Base-by-base conservation (phyloP, 2,797 vertebrate genomes). In the Siniperca obscura region DNA sequence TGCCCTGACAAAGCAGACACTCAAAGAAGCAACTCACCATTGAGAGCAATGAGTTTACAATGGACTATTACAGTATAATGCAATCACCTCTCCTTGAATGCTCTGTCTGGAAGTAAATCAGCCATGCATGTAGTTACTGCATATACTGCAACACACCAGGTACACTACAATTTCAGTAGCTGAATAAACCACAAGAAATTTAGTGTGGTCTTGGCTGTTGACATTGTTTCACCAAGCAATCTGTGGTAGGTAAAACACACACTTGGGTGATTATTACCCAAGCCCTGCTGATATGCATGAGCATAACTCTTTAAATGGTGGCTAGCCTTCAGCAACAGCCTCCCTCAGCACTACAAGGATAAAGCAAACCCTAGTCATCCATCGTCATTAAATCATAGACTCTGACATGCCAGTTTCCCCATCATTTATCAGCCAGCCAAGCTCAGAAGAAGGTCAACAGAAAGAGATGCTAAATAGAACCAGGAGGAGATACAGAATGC, bases 191-290 rank as follows among this genome's bases (percentile, higher is more conserved):
- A 72, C 82, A 83, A 57, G 61, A 83, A 36, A 71, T 59, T 56
- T 66, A 89, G 84, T 87, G 83, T 84, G 87, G 90, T 90, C 88
- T 80, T 80, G 59, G 69, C 74, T 82, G 73, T 76, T 86, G 73
- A 80, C 73, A 72, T 22, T 64, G 70, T 81, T 84, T 85, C 57
- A 84, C 70, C 64, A 69, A 73, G 87, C 40, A 86, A 77, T 86
- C 89, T 91, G 90, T 77, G 87, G 86, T 90, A 93, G 85, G 92
- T 89, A 87, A 88, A 85, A 80, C 38, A 78, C 72, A 74, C 75
- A 70, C 48, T 57, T 64, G 19, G 21, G 71, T 42, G 36, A 70
- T 86, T 72, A 82, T 80, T 74, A 73, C 38, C 69, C 27, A 80
- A 82, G 38, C n/a, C 78, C 66, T 75, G 70, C 74, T 83, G 55